Percentiles rank a stretch among this genome's conserved stretches.
These are phyloP conservation scores for Gopherus flavomarginatus DNA, from an alignment of 2,113 vertebrate genomes.

Conservation along the genomic window DNA sequence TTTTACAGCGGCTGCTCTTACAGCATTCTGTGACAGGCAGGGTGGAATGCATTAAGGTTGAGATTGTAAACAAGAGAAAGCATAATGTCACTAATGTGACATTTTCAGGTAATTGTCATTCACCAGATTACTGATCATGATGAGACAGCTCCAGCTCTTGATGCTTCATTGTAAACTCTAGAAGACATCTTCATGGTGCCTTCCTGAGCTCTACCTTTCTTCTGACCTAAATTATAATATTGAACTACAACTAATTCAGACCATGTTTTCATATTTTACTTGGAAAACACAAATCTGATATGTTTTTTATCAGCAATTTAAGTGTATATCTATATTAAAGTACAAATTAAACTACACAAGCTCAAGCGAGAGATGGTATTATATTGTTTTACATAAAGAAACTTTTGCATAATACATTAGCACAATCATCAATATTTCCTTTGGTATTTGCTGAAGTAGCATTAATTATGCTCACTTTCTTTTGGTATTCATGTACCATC, in stretches of 20 bases:
- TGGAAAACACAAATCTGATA: neutral
- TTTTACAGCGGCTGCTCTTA: conserved; percentile 69
- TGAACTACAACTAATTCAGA: neutral
- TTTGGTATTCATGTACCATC: conserved; percentile 58
- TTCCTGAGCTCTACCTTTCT: neutral
- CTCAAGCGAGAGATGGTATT: conserved; percentile 15
- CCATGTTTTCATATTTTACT: neutral
- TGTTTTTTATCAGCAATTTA: neutral
- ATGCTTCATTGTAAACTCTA: conserved; percentile 3
- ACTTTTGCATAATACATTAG: conserved; percentile 27
- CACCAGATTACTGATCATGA: conserved; percentile 25
- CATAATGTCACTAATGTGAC: conserved; percentile 40
- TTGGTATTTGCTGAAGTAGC: conserved; percentile 60
- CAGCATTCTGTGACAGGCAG: conserved; percentile 45
- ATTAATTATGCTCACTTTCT: conserved; percentile 27
- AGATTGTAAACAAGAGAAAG: conserved; percentile 58
- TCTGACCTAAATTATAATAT: neutral
- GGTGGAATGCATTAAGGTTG: conserved; percentile 59
- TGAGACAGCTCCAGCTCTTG: conserved; percentile 10
- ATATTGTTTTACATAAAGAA: conserved; percentile 49
- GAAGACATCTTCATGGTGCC: neutral
- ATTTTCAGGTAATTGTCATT: conserved; percentile 38
- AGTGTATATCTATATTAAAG: conserved; percentile 43
- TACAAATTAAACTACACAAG: conserved; percentile 42
- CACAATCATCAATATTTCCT: conserved; percentile 55